Base-by-base conservation (phyloP, 2,113 vertebrate species). In the Sinocyclocheilus anshuiensis region DNA sequence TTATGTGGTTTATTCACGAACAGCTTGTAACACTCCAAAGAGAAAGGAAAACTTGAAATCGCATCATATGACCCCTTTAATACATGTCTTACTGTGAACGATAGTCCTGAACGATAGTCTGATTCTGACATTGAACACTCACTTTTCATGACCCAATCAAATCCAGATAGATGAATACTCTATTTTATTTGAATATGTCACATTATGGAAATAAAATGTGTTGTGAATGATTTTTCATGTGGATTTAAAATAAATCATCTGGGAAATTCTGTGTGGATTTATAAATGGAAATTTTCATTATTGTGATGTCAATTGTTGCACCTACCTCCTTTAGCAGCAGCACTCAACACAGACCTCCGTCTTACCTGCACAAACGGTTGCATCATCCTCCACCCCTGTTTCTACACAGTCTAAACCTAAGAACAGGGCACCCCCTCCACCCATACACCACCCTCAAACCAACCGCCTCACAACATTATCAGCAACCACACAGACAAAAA, bases 351-450 rank as follows among this genome's bases (percentile, higher is more conserved):
- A 92, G 79, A 94, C 12, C 57, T 24, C 59, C 71, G 18, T 12
- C n/a, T 48, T 55, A 26, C 24, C 84, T 50, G 20, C 75, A 69
- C 65, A 83, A 65, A 45, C 48, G 18, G 26, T 65, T 36, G 77
- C 83, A 12, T 79, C 91, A 82, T 82, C 81, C 10, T 33, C 63
- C 63, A 81, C 15, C 61, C 79, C 42, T 24, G 61, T 63, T 39
- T 83, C 89, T 78, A 89, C 88, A 69, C 92, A 90, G 82, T 84
- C 87, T 80, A 92, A 91, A 90, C 81, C 81, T 90, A 93, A 92
- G 86, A 83, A 90, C 82, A 90, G 89, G 86, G 78, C 87, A 87
- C 89, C 91, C 87, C 89, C 86, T 89, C 82, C 87, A 77, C 53
- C 87, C 78, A 78, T 86, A 81, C 89, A 76, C 45, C 84, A 69